A percentile compares a stretch with the other conserved stretches of the same genome.
phyloP scores from a whole-genome alignment of 30 jellyfish, hydroid and myxozoan genomes.

The Cassiopea xamachana region DNA sequence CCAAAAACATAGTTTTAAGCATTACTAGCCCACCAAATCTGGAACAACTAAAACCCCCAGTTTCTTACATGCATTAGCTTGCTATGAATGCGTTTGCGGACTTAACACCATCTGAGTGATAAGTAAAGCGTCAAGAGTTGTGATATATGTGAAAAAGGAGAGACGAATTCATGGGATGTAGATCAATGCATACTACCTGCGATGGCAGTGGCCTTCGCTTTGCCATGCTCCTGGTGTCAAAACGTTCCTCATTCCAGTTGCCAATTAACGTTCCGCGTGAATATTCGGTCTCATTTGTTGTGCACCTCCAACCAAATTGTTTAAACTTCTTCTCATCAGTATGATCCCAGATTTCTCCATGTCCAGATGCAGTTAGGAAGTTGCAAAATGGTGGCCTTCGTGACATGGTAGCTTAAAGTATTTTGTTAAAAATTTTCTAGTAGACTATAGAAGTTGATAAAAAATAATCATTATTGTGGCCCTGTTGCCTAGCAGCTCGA shows the following conservation, averaged over 20 bases:
- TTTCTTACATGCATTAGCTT: too few species aligned
- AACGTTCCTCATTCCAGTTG: constrained; percentile 91
- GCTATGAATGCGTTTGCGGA: too few species aligned
- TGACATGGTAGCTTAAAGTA: constrained; percentile 33
- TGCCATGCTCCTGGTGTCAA: constrained; percentile 73
- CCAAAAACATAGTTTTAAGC: too few species aligned
- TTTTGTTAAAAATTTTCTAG: too few species aligned
- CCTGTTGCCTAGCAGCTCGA: background rate
- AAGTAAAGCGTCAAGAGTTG: too few species aligned
- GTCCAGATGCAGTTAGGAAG: constrained; percentile 83
- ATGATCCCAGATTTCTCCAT: constrained; percentile 90
- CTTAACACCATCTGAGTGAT: too few species aligned
- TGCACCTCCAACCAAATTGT: constrained; percentile 96
- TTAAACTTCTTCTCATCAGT: constrained; percentile 81
- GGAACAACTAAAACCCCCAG: too few species aligned
- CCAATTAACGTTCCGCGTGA: constrained; percentile 82
- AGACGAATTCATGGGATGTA: too few species aligned
- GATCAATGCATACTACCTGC: constrained; percentile 46
- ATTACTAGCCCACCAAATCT: too few species aligned
- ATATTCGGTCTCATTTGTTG: constrained; percentile 88
- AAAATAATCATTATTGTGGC: background rate
- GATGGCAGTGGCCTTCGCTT: constrained; percentile 80
- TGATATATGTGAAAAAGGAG: too few species aligned
- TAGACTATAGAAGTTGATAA: background rate
- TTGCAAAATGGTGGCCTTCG: constrained; percentile 82